Percentiles rank a stretch among this genome's conserved stretches.
phyloP scores from a whole-genome alignment of 2,888 invertebrate genomes.

The Nineta flava region DNA sequence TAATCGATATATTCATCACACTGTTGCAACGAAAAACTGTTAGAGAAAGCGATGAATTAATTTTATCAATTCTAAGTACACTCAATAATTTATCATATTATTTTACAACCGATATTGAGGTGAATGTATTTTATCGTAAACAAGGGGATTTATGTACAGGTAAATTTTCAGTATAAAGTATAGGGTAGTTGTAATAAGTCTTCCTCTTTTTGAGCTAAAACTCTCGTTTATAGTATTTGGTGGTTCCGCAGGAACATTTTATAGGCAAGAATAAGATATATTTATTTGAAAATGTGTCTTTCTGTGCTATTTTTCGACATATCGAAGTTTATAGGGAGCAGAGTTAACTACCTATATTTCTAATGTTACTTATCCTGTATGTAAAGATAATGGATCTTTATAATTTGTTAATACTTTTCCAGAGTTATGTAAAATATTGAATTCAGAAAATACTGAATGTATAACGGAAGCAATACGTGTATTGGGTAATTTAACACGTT shows the following conservation, averaged over 20 bases:
- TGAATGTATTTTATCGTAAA: constrained; percentile 30
- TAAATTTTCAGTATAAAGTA: constrained; percentile 12
- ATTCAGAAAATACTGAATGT: constrained; percentile 31
- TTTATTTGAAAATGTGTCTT: too few relatives aligned
- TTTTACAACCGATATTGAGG: constrained; percentile 30
- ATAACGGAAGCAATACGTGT: constrained; percentile 60
- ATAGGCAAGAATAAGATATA: too few relatives aligned
- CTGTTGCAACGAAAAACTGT: constrained; percentile 29
- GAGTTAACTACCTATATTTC: too few relatives aligned
- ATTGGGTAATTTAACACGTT: constrained; percentile 66
- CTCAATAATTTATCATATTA: constrained; percentile 76
- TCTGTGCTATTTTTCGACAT: too few relatives aligned
- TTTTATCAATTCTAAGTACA: constrained; percentile 62
- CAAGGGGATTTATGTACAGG: constrained; percentile 33
- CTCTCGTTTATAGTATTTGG: too few relatives aligned
- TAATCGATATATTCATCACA: constrained; percentile 28
- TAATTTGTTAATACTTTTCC: constrained; percentile 10
- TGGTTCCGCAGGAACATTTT: too few relatives aligned
- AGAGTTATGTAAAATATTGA: constrained; percentile 30
- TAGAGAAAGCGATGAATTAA: constrained; percentile 51
- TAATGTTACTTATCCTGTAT: too few relatives aligned
- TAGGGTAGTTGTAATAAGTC: too few relatives aligned
- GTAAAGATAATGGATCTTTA: too few relatives aligned
- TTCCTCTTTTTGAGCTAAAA: too few relatives aligned
- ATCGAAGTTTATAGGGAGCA: too few relatives aligned